Evolutionary conservation across 2,797 vertebrate genomes (phyloP), one percentile per base, ranked within the genome.

Genomic region (Anniella stebbinsi): DNA sequence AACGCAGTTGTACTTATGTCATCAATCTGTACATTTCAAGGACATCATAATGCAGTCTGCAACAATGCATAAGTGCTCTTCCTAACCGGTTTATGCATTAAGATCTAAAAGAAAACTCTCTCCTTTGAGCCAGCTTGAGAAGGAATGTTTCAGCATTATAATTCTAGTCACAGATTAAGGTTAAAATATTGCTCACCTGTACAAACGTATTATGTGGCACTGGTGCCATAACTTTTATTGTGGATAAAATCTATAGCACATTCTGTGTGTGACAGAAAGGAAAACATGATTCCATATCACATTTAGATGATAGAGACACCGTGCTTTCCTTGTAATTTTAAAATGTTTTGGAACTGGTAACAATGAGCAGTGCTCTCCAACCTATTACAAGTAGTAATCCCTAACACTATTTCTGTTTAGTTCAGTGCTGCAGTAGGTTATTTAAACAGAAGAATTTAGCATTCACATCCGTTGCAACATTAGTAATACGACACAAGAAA

Each of bases 121-220:
- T 28, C 93, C 91, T 94, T 84, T 86, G 89, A 69, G 92, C 91
- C 87, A 86, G 84, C 93, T 97, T 95, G 94, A 95, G 93, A 94
- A 91, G 84, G 89, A 77, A 94, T 80, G 84, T 82, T 96, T 93
- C 60, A 88, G 78, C 93, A 95, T 97, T 97, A 93, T 95, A 95
- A 97, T 97, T 97, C 97, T 93, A 91, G 88, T 97, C 96, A 96
- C 95, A 97, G 93, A 97, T 89, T 86, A 94, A 93, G 95, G 95
- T 97, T 97, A 97, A 97, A 97, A 96, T 96, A 96, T 96, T 93
- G 93, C 93, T 97, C 96, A 97, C 96, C 96, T 97, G 96, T 97
- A 96, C 94, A 97, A 96, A 97, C 96, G 95, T 96, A 95, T 96
- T 97, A 95, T 96, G 93, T 97, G 95, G 92, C 92, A 96, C 93